phyloP scores from a whole-genome alignment of 92 coral and sea anemone species.

The Actinostola sp. region DNA sequence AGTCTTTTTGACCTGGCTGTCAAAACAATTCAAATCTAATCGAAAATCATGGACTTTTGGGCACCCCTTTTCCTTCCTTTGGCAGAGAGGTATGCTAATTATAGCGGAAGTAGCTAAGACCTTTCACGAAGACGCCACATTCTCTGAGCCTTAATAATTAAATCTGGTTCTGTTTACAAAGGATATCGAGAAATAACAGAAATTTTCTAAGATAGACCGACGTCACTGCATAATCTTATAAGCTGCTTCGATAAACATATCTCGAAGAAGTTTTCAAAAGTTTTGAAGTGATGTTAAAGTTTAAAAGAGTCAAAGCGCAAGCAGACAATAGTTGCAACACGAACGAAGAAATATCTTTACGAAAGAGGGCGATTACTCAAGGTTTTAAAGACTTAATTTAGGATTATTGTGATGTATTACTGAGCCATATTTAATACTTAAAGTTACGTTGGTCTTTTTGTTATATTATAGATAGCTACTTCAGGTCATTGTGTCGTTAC shows the following conservation, averaged over 20 bases:
- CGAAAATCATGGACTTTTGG: conserved; percentile 7
- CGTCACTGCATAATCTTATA: conserved; percentile 17
- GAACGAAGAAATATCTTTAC: conserved; percentile 11
- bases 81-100: conserved; percentile 10
- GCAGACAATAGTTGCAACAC: not conserved
- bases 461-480: conserved; percentile 81
- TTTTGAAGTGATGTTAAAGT: conserved; percentile 57
- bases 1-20: conserved; percentile 6
- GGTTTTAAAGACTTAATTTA: conserved; percentile 7
- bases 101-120: conserved; percentile 8
- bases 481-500: conserved; percentile 87
- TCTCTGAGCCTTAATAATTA: conserved; percentile 3
- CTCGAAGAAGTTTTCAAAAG: not conserved
- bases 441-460: conserved; percentile 41
- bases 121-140: not conserved
- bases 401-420: not conserved
- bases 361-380: conserved; percentile 33
- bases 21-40: conserved; percentile 5
- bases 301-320: conserved; percentile 68
- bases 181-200: conserved; percentile 11
- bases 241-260: conserved; percentile 11
- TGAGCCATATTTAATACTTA: not conserved
- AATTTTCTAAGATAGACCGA: not conserved
- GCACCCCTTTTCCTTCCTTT: conserved; percentile 22
- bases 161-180: conserved; percentile 13